These are phyloP conservation scores for Pristionchus arcanus DNA, from an alignment of 2,888 invertebrate species.

Conservation along the genomic window DNA sequence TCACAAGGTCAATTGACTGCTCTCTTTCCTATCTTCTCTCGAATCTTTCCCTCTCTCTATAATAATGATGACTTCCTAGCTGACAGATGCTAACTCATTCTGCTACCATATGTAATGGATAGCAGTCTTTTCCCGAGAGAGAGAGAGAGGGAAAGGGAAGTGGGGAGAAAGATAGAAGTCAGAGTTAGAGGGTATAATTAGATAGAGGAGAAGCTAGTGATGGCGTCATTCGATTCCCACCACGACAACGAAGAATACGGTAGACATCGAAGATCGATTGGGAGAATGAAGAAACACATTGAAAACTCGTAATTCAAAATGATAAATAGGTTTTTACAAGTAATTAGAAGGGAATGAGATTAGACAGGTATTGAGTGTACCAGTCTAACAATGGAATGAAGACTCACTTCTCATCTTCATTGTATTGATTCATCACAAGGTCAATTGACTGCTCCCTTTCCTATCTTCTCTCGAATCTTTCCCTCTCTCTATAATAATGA, in stretches of 20 bases:
- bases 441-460: background rate
- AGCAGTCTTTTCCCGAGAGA: background rate
- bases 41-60: slow-evolving; percentile 1
- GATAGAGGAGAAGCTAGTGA: slow-evolving; percentile 21
- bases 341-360: background rate
- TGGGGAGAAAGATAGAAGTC: background rate
- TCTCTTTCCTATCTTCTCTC: slow-evolving; percentile 20
- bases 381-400: background rate
- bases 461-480: slow-evolving; percentile 18
- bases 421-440: background rate
- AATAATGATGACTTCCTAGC: slow-evolving; percentile 36
- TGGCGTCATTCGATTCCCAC: slow-evolving; percentile 35
- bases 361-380: background rate
- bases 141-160: background rate
- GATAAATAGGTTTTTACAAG: background rate
- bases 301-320: too few species aligned
- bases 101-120: slow-evolving; percentile 36
- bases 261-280: slow-evolving; percentile 7
- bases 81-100: slow-evolving; percentile 46
- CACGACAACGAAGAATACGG: slow-evolving; percentile 19
- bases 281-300: background rate
- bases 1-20: background rate
- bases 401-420: background rate
- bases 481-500: slow-evolving; percentile 23
- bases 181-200: slow-evolving; percentile 24